Evolutionary conservation across 2,888 invertebrate species (phyloP), one percentile per base, ranked within the genome.

Genomic region (Cremastinae sp.): DNA sequence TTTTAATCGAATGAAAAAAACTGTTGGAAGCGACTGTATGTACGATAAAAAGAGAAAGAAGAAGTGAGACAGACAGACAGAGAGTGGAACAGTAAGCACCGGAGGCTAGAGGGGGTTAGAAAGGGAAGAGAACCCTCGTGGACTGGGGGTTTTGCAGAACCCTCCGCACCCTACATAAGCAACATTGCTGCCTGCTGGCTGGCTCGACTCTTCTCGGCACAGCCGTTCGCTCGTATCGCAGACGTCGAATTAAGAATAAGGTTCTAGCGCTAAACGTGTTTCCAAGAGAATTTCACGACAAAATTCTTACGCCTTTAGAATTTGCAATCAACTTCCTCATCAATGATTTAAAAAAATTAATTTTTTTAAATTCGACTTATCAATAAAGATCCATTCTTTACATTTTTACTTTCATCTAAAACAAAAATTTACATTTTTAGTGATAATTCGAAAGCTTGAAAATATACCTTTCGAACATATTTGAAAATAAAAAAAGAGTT

Each of bases 161-260:
- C 77, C 80, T 78, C 83, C 79, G 70, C 84, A 84, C 83, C 83
- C 82, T 82, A 78, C 80, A 64, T 70, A 78, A 64, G 59, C 65
- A 69, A 41, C 47, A 38, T 65, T 66, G 71, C 56, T 58, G 70
- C 70, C 64, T 70, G 58, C 59, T 43, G 71, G 65, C 58, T 73
- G 59, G 74, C 74, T 47, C 53, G 75, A 71, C 68, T 74, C 62
- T 56, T 61, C 47, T 65, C 72, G 73, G 41, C 71, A 74, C 78
- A 79, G 81, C 74, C 74, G 79, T 70, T 74, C 74, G 51, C 34
- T 84, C 81, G 65, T 64, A 38, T 45, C 80, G 80, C 82, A 82
- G 82, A 82, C 84, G 85, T 86, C 83, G 87, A 87, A 86, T 87
- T 87, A n/a, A n/a, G n/a, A n/a, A n/a, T n/a, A n/a, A n/a, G n/a